Base-by-base conservation (phyloP, 2,113 vertebrate species). In the Dicerorhinus sumatrensis region DNA sequence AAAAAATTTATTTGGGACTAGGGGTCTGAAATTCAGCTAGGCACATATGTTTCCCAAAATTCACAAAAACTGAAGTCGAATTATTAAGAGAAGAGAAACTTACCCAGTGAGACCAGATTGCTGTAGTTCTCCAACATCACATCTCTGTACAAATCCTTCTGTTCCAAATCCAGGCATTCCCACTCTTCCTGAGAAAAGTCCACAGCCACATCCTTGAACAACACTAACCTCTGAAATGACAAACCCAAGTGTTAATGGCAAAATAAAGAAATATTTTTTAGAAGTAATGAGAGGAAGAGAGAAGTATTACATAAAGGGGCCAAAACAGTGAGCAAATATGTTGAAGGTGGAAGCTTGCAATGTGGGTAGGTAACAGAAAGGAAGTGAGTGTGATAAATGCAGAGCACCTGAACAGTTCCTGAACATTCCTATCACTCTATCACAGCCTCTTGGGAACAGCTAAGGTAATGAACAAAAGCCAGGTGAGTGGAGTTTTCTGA, bases 101-200 rank as follows among this genome's bases (percentile, higher is more conserved):
- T 81, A 94, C 93, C 65, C 42, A 94, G 33, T 23, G 85, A 94
- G 65, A 89, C 42, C 33, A 94, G 63, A 20, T 94, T 94, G n/a
- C 46, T 94, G 14, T 73, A 89, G 67, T 89, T 94, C 42, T 94
- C 93, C 42, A 94, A 62, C 85, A 94, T 94, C 54, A 81, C 93
- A 8, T 94, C 65, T 89, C 85, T 94, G 65, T 94, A 89, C 65
- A 94, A 51, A 81, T 94, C 77, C 76, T 81, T 94, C 67, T 81
- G 76, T 81, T 94, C 18, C 85, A 82, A 73, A 9, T 94, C 56
- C 56, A 94, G 56, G 56, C n/a, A 81, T 20, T 48, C 93, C 65
- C 85, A 94, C 46, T 94, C 85, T 4, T 94, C 56, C 65, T 42
- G 76, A 39, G 93, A 94, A 42, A 94, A 89, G 76, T 81, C 54